Base-by-base conservation (phyloP, 2,888 invertebrate species). In the Sycophila texana region DNA sequence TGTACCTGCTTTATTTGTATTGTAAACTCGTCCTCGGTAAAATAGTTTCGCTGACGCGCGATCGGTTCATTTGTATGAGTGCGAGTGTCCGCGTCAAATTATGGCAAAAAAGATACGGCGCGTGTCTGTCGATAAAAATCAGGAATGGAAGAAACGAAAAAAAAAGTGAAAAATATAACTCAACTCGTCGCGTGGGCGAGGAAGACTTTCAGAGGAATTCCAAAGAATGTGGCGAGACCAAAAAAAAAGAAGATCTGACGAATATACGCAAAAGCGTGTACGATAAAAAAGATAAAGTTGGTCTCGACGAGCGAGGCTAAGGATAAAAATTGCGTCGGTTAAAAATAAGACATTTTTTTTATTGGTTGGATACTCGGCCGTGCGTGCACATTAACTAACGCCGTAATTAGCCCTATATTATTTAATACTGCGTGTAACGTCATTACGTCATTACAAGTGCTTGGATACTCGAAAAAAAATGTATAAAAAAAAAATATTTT, bases 311-410 rank as follows among this genome's bases (percentile, higher is more conserved):
- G n/a, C 20, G 26, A 10, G 14, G 22, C 58, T 58, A 74, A 74
- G 74, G 60, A 66, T 67, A 49, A 74, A 57, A 58, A 26, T 68
- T 49, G 53, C 47, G 53, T 30, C 20, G 39, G 39, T 75, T 68
- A 68, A 68, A 75, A 68, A 61, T 75, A 75, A 75, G 60, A 30
- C 51, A 51, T 63, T 39, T 39, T 26, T 72, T 72, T 68, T 75
- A 68, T 75, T 53, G 47, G 10, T 72, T 22, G 18, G 47, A 18
- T 26, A 72, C 18, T 72, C 13, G 26, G 18, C 49, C 14, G 49
- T 4, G 39, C 22, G 13, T 4, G 26, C 61, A 47, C 20, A 51
- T 66, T 51, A 22, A 66, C 51, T 4, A 16, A 51, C 39, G 20
- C 66, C 66, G 18, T 49, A 66, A 66, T 66, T 66, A 66, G 20